Evolutionary conservation across 2,888 invertebrate genomes (phyloP).

Genomic region (Cheilosia scutellata): DNA sequence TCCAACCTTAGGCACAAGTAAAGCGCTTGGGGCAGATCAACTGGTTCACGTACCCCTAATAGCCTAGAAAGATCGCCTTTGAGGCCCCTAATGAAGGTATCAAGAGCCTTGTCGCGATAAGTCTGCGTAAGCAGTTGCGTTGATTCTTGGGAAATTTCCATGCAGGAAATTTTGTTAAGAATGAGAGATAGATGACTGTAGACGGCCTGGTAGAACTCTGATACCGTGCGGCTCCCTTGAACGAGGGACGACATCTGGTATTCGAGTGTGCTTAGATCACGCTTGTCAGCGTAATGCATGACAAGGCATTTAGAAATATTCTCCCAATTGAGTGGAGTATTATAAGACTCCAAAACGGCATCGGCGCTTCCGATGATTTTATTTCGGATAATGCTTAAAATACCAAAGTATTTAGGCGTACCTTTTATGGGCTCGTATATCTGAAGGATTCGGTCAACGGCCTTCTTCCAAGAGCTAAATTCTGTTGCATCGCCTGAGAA

Average conservation of each 20-base stretch:
- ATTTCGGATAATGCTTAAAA: too few species aligned
- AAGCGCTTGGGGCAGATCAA: conserved; percentile 42
- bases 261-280: conserved; percentile 71
- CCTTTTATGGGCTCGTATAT: too few species aligned
- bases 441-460: too few species aligned
- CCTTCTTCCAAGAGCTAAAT: not conserved
- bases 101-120: conserved; percentile 74
- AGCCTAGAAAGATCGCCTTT: conserved; percentile 67
- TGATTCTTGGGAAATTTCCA: conserved; percentile 70
- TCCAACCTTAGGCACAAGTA: not conserved
- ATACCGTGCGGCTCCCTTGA: conserved; percentile 60
- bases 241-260: conserved; percentile 65
- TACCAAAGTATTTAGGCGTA: too few species aligned
- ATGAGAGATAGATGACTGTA: conserved; percentile 75
- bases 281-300: conserved; percentile 67
- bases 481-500: not conserved
- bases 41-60: conserved; percentile 68
- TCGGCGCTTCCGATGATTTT: too few species aligned
- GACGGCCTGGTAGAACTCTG: conserved; percentile 73
- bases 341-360: too few species aligned
- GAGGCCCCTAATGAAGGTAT: conserved; percentile 74
- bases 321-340: too few species aligned
- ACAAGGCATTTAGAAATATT: conserved; percentile 46
- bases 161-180: conserved; percentile 72
- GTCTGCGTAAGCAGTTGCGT: conserved; percentile 60